Evolutionary conservation across 2,113 vertebrate genomes (phyloP), one percentile per base, ranked within the genome.

Genomic region (Trichomycterus rosablanca): DNA sequence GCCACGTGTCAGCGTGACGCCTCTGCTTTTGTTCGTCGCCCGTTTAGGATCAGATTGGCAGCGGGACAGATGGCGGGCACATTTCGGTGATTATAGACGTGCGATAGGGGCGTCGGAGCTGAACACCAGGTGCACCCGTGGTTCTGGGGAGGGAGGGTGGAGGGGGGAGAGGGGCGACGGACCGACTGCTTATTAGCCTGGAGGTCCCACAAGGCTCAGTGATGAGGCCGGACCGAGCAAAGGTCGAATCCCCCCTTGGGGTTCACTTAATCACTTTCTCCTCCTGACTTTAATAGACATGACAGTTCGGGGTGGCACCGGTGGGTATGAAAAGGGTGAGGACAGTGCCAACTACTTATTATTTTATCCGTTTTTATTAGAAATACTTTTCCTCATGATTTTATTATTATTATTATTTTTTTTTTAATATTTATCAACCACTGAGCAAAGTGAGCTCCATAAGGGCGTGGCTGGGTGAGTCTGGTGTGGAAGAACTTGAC

Each of bases 51-150:
- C 59, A 26, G 50, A n/a, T 54, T 30, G 32, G 19, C 34, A 24
- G 54, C 6, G 10, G 44, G 49, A 64, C 68, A 70, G 68, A 70
- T 70, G 68, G 59, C 11, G 49, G 52, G 62, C 56, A 60, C 52
- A 62, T 55, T 65, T 32, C 50, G 30, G 45, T 59, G 56, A 66
- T 70, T 60, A 70, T 65, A 52, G 42, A 43, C 65, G 55, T 59
- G 62, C 43, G 45, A 42, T 65, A 59, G 54, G 58, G n/a, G 61
- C 68, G 24, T 70, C 48, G 48, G 32, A 40, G 54, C 54, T 48
- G 34, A 54, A 24, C 44, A 61, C 44, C 58, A 61, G 59, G 59
- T 61, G 59, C 58, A 48, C 52, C n/a, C n/a, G n/a, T n/a, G n/a
- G n/a, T n/a, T n/a, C n/a, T 2, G 55, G 45, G 11, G 23, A 30